Conservation (phyloP, 2,888 invertebrate genomes). For the Clusia tigrina region DNA sequence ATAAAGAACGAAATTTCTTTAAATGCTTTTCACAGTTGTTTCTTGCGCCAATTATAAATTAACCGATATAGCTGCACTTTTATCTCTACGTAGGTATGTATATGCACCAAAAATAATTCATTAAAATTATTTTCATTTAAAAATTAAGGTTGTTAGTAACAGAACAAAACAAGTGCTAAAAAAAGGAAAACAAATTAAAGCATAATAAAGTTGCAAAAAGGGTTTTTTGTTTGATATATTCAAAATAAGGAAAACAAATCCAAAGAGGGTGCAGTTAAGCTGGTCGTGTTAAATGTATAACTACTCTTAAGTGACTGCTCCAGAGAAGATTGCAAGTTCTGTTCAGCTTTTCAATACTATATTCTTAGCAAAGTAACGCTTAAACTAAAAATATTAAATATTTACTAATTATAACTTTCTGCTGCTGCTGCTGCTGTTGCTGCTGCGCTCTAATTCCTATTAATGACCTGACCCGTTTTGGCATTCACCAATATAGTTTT, state of each 20-base stretch:
- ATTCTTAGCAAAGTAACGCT: conserved; percentile 6
- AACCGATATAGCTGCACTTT: conserved; percentile 14
- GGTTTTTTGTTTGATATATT: too few relatives aligned
- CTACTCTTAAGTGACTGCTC: too few relatives aligned
- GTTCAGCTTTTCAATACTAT: too few relatives aligned
- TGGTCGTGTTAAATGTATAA: too few relatives aligned
- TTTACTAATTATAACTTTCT: conserved; percentile 34
- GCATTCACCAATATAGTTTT: conserved; percentile 64
- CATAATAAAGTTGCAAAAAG: neutral
- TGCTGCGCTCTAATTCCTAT: conserved; percentile 52
- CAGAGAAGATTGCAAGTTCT: too few relatives aligned
- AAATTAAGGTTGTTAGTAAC: neutral
- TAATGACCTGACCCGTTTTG: conserved; percentile 64
- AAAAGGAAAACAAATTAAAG: too few relatives aligned
- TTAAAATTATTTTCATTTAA: neutral
- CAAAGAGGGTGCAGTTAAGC: too few relatives aligned
- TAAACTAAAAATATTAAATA: conserved; percentile 26
- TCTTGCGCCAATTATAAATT: conserved; percentile 40
- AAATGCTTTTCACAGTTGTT: conserved; percentile 14
- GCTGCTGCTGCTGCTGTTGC: too few relatives aligned
- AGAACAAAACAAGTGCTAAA: conserved; percentile 2
- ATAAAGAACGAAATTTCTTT: neutral
- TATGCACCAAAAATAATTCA: neutral
- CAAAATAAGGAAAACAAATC: too few relatives aligned
- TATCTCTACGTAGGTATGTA: conserved; percentile 8